Conservation (phyloP, 1,140 invertebrate genomes). For the Meloidogyne floridensis region DNA sequence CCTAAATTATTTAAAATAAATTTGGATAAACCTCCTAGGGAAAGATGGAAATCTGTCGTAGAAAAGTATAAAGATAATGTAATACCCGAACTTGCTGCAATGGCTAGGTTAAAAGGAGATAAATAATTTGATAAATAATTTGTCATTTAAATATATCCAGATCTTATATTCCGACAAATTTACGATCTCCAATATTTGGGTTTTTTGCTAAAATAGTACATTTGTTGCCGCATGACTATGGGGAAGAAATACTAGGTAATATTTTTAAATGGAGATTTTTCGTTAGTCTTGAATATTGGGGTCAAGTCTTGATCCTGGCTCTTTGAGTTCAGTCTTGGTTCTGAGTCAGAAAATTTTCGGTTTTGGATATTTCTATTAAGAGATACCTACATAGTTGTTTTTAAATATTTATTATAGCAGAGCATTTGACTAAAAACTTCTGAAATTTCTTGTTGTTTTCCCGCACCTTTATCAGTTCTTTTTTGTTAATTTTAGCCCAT, state of each 20-base stretch:
- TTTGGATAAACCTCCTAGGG: slow-evolving; percentile 10
- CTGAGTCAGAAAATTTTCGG: too few relatives aligned
- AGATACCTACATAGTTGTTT: too few relatives aligned
- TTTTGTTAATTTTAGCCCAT: too few relatives aligned
- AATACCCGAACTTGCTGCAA: not conserved
- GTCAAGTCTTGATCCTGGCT: too few relatives aligned
- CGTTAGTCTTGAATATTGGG: too few relatives aligned
- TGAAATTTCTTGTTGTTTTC: too few relatives aligned
- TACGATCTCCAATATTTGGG: slow-evolving; percentile 10
- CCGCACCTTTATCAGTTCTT: too few relatives aligned
- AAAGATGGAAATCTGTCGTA: slow-evolving; percentile 3
- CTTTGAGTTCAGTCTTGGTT: too few relatives aligned
- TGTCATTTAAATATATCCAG: not conserved
- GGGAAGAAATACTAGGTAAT: slow-evolving; percentile 14
- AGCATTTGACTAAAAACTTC: too few relatives aligned
- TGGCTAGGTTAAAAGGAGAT: slow-evolving; percentile 1
- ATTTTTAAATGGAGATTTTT: too few relatives aligned
- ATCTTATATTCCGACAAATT: slow-evolving; percentile 8
- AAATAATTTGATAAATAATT: not conserved
- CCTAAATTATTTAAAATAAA: slow-evolving; percentile 23
- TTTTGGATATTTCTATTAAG: too few relatives aligned
- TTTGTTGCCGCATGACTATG: slow-evolving; percentile 20
- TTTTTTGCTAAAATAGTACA: slow-evolving; percentile 15
- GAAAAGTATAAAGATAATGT: slow-evolving; percentile 10
- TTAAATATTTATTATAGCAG: too few relatives aligned